These are phyloP conservation scores for Mellilla xanthometata DNA, from an alignment of 2,888 invertebrate genomes.

Conservation along the genomic window DNA sequence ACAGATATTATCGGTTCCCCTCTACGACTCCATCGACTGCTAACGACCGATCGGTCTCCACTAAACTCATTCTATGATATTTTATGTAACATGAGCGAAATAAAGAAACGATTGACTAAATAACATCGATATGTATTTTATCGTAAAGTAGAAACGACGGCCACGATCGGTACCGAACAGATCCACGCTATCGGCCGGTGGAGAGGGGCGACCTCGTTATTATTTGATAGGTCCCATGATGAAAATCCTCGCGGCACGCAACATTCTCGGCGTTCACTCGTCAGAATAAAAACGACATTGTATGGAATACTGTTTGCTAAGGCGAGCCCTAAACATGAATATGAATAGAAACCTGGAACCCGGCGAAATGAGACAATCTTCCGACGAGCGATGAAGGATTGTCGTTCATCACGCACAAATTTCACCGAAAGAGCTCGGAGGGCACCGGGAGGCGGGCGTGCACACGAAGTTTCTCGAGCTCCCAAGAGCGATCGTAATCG, in stretches of 20 bases:
- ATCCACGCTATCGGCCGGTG: constrained; percentile 63
- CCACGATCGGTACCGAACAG: constrained; percentile 63
- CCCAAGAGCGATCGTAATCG: constrained; percentile 51
- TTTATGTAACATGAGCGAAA: constrained; percentile 43
- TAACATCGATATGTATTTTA: constrained; percentile 59
- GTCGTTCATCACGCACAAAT: constrained; percentile 73
- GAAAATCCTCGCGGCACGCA: constrained; percentile 75
- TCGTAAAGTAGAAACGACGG: constrained; percentile 67
- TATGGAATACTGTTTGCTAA: constrained; percentile 57
- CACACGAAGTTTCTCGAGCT: constrained; percentile 29
- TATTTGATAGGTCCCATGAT: constrained; percentile 78
- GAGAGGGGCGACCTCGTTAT: constrained; percentile 71
- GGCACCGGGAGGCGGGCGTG: constrained; percentile 17
- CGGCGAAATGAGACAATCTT: constrained; percentile 62
- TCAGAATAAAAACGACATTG: constrained; percentile 73
- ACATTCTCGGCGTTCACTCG: constrained; percentile 73
- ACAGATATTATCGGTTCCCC: constrained; percentile 44
- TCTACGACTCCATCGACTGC: constrained; percentile 26
- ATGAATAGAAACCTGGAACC: constrained; percentile 62
- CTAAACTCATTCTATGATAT: constrained; percentile 36
- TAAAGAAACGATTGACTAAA: constrained; percentile 55
- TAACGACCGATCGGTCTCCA: constrained; percentile 33
- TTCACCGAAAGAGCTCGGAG: constrained; percentile 41
- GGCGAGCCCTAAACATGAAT: constrained; percentile 61
- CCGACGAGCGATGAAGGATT: constrained; percentile 68